Percentiles rank a stretch among this genome's conserved stretches.
Conservation (phyloP, 1,140 invertebrate species). For the Aleiodes sp. region DNA sequence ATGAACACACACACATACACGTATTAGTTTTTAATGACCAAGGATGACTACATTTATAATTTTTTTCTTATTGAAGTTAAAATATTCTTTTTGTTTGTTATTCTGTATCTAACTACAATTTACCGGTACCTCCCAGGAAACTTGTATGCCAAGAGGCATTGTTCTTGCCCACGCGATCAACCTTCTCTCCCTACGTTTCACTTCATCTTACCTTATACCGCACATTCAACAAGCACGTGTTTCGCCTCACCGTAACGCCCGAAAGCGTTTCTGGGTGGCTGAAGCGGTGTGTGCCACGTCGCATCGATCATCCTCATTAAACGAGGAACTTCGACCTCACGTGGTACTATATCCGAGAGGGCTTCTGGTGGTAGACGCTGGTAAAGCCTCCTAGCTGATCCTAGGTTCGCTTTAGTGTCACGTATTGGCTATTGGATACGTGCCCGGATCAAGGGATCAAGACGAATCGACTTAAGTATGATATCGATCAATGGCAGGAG, state of each 20-base stretch:
- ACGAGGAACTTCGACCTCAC: background rate
- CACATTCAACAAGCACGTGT: conserved; percentile 25
- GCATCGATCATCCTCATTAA: conserved; percentile 20
- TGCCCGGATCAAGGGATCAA: conserved; percentile 15
- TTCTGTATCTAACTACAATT: background rate
- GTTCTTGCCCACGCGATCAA: conserved; percentile 30
- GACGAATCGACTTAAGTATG: background rate
- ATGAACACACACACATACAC: too few relatives aligned
- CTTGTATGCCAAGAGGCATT: conserved; percentile 5
- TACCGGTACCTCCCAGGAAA: conserved; percentile 9
- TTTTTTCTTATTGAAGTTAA: background rate
- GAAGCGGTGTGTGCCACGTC: background rate
- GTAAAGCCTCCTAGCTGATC: background rate
- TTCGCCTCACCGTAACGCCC: conserved; percentile 9
- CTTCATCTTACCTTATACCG: background rate
- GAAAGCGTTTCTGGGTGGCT: conserved; percentile 8
- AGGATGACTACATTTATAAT: background rate
- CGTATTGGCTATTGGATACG: conserved; percentile 4
- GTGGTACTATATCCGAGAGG: background rate
- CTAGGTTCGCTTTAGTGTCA: background rate
- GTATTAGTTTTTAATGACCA: too few relatives aligned
- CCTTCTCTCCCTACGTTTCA: background rate
- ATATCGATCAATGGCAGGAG: background rate
- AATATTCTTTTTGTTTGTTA: too few relatives aligned
- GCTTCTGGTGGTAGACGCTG: conserved; percentile 10